phyloP scores from a whole-genome alignment of 2,113 vertebrate species.

The Nyctereutes procyonoides region DNA sequence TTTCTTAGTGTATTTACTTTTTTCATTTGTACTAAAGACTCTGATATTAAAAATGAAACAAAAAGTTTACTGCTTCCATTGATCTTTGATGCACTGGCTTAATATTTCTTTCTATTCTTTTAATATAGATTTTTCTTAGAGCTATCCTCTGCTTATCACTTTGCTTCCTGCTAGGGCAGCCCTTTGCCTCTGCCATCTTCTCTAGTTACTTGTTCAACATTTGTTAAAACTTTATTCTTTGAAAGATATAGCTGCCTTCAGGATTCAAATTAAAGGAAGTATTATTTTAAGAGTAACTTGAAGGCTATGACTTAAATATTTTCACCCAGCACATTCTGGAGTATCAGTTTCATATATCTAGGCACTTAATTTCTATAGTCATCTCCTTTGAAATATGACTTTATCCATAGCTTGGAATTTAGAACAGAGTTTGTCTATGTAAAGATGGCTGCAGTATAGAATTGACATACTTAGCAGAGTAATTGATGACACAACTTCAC shows the following conservation, averaged over 20 bases:
- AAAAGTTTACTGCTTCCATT: constrained; percentile 72
- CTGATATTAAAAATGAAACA: constrained; percentile 54
- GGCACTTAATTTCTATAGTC: neutral
- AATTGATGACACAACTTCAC: neutral
- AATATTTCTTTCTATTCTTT: constrained; percentile 70
- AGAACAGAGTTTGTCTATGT: neutral
- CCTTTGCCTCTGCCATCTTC: neutral
- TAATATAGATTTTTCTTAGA: constrained; percentile 61
- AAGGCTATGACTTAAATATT: neutral
- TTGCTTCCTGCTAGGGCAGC: neutral
- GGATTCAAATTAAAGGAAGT: neutral
- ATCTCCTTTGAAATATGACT: neutral
- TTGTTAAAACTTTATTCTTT: constrained; percentile 18
- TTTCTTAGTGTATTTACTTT: constrained; percentile 40
- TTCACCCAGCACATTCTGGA: neutral
- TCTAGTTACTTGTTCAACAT: neutral
- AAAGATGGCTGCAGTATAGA: neutral
- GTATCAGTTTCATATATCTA: neutral
- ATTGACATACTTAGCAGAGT: neutral
- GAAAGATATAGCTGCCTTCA: neutral
- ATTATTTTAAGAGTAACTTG: neutral
- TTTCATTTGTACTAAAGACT: constrained; percentile 70
- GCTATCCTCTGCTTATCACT: constrained; percentile 48
- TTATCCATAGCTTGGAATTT: neutral
- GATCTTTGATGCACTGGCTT: constrained; percentile 70